A percentile compares a stretch with the other conserved stretches of the same genome.
Conservation (phyloP, 2,113 vertebrate genomes). For the Pteropus alecto region DNA sequence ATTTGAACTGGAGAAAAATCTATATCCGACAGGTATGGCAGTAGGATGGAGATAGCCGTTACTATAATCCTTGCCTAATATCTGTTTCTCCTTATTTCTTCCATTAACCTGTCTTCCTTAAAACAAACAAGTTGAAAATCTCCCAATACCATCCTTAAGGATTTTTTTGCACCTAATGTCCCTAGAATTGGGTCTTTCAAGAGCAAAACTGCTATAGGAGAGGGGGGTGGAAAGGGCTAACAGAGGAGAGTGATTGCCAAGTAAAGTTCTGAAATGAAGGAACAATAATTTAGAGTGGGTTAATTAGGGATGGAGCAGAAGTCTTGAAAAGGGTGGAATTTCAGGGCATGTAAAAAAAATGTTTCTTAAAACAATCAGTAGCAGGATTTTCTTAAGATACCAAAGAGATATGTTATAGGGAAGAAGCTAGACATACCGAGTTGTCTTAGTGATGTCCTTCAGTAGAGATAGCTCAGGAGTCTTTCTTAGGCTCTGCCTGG, state of each 20-base stretch:
- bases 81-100: not conserved
- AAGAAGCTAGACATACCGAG: not conserved
- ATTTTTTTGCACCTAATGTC: not conserved
- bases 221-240: not conserved
- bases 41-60: not conserved
- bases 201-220: not conserved
- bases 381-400: not conserved
- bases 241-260: not conserved
- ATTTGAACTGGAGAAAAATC: conserved; percentile 91
- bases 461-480: not conserved
- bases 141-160: not conserved
- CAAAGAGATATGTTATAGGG: not conserved
- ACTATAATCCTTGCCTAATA: not conserved
- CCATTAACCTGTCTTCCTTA: not conserved
- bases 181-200: not conserved
- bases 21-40: conserved; percentile 93
- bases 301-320: not conserved
- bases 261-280: not conserved
- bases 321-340: not conserved
- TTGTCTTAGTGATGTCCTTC: not conserved
- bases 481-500: not conserved
- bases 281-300: not conserved
- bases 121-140: not conserved
- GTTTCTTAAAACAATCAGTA: not conserved
- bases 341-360: not conserved